Evolutionary conservation across 2,888 invertebrate genomes (phyloP).

Genomic region (Noctua fimbriata): DNA sequence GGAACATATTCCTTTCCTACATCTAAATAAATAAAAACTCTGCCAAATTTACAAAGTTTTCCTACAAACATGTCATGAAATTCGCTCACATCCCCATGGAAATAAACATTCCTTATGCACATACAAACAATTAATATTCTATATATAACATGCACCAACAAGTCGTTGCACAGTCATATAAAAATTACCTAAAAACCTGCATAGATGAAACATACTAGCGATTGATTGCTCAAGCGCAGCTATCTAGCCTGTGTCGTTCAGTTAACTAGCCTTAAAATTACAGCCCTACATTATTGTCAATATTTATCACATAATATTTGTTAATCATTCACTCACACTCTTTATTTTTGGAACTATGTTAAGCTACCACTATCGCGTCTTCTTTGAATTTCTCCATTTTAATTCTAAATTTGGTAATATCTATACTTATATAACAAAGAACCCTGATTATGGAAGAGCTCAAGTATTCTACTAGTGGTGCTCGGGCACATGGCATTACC

Average conservation of each 20-base stretch:
- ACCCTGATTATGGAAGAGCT: conserved; percentile 66
- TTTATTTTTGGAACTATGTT: conserved; percentile 50
- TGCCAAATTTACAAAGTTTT: conserved; percentile 36
- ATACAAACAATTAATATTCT: conserved; percentile 54
- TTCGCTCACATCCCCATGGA: conserved; percentile 72
- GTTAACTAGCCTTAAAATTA: conserved; percentile 41
- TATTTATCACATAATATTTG: conserved; percentile 62
- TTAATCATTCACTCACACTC: conserved; percentile 48
- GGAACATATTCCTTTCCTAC: conserved; percentile 45
- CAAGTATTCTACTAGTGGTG: conserved; percentile 71
- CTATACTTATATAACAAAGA: conserved; percentile 61
- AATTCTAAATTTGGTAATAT: conserved; percentile 65
- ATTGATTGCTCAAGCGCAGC: conserved; percentile 59
- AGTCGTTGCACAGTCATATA: conserved; percentile 46
- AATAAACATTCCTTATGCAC: conserved; percentile 39
- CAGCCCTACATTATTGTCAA: conserved; percentile 60
- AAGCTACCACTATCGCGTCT: conserved; percentile 47
- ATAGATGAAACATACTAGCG: conserved; percentile 56
- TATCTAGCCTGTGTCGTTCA: conserved; percentile 55
- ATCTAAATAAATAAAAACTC: conserved; percentile 62
- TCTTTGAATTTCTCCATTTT: conserved; percentile 43
- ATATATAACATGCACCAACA: conserved; percentile 39
- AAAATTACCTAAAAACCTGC: conserved; percentile 52
- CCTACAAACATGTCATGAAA: conserved; percentile 77
- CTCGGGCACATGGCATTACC: conserved; percentile 69